Base-by-base conservation (phyloP, 1,140 invertebrate species). In the Lasioglossum baleicum region DNA sequence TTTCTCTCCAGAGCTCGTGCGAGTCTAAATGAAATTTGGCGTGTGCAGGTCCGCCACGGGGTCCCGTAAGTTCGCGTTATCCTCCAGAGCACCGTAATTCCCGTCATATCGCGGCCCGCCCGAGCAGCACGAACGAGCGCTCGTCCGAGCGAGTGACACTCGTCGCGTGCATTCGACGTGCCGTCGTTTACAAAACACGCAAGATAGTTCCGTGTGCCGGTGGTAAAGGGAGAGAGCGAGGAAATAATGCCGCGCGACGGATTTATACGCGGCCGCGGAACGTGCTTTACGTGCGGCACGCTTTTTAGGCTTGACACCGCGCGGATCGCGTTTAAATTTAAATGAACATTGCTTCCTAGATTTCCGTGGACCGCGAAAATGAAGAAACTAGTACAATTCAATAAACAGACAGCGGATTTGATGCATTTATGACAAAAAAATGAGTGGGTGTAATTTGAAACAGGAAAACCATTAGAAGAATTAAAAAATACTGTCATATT, bases 191-290 rank as follows among this genome's bases (percentile, higher is more conserved):
- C 67, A 17, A 68, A 69, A 75, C 60, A 53, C 35, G 22, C 73
- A 48, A 67, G 64, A 58, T 58, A 44, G 35, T 67, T 31, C 22
- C 48, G 26, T 75, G 11, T 75, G 11, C 0, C 6, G 6, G 13
- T 6, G 20, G n/a, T n/a, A 22, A 7, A 44, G 3, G 35, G n/a
- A 31, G 31, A 4, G 51, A 5, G 6, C 56, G 63, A 22, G n/a
- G 44, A 35, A 60, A 76, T 48, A 31, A n/a, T 48, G 20, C n/a
- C 6, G 11, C 42, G n/a, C 6, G 64, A 75, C 44, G 35, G n/a
- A 35, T 70, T 70, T 76, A 48, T 42, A 26, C 35, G n/a, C 31
- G 42, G 44, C 22, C 40, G 74, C 2, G 22, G 68, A 68, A 69
- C 26, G 31, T 11, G n/a, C 8, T 60, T 44, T 42, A 56, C 61